Base-by-base conservation (phyloP, 2,888 invertebrate genomes). In the Galerucella nymphaeae region DNA sequence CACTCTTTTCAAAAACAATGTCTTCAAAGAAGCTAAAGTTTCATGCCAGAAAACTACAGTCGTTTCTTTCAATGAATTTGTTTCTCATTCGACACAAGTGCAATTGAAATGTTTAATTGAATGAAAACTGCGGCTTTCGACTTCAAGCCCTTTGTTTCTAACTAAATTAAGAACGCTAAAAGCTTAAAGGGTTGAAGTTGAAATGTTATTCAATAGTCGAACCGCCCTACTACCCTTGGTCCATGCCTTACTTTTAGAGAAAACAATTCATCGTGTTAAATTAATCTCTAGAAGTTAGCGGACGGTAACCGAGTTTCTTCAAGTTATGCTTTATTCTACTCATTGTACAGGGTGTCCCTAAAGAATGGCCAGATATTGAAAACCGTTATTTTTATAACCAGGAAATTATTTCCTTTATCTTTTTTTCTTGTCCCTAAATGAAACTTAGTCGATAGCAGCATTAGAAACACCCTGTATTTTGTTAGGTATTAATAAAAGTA, bases 21-120 rank as follows among this genome's bases (percentile, higher is more conserved):
- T 82, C 79, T 78, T 80, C 79, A 82, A 83, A 82, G 80, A 78
- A 80, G 78, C 81, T 77, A 80, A 80, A 80, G 78, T 82, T 80
- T 80, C 81, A 79, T 78, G 78, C 77, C 73, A 78, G 79, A 81
- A 81, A 82, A 82, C 81, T 82, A 82, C 82, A 83, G 82, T 81
- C 83, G 83, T 83, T 84, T 82, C 80, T 79, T 83, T 82, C 80
- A 82, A 79, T 81, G 82, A 83, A 84, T 83, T 84, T 84, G 83
- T 82, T 82, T 83, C 83, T 83, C 70, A 82, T 82, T 83, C 81
- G 83, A 81, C 81, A 81, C 80, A 79, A 83, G 84, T 74, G 71
- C 83, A 85, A 85, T 85, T 85, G 85, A 85, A 85, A 85, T 85
- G 84, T 84, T n/a, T 85, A 85, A 85, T 85, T 84, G 83, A 85